phyloP scores from a whole-genome alignment of 2,888 invertebrate genomes.

The Plebejus anna region DNA sequence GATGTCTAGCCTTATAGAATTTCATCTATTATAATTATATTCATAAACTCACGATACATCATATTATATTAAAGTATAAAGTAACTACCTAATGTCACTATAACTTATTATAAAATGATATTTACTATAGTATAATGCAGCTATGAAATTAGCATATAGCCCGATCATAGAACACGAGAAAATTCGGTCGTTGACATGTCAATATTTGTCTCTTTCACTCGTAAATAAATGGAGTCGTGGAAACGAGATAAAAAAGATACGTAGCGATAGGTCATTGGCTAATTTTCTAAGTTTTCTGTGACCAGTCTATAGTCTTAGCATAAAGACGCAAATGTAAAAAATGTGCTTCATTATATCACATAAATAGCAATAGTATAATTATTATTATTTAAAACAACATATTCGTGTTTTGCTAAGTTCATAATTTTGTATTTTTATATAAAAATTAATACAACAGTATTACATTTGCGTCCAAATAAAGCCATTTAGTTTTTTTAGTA shows the following conservation, averaged over 20 bases:
- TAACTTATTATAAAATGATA: background rate
- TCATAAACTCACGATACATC: background rate
- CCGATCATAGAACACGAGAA: background rate
- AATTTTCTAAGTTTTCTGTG: background rate
- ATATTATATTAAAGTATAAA: background rate
- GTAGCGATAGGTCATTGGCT: background rate
- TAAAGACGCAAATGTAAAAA: slow-evolving; percentile 10
- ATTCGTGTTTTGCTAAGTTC: background rate
- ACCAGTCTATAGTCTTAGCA: background rate
- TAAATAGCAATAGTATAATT: background rate
- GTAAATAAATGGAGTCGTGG: too few species aligned
- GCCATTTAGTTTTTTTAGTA: background rate
- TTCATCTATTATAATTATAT: background rate
- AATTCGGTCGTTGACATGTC: background rate
- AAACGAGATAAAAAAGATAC: background rate
- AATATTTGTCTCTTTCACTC: too few species aligned
- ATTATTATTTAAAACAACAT: background rate
- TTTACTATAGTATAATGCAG: background rate
- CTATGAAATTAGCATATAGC: background rate
- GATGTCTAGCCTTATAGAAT: background rate
- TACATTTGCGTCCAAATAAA: slow-evolving; percentile 12
- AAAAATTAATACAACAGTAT: background rate
- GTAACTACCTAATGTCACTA: background rate
- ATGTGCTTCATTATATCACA: background rate
- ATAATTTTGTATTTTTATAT: slow-evolving; percentile 3